phyloP scores from a whole-genome alignment of 2,113 vertebrate species.

The Oxyura jamaicensis region DNA sequence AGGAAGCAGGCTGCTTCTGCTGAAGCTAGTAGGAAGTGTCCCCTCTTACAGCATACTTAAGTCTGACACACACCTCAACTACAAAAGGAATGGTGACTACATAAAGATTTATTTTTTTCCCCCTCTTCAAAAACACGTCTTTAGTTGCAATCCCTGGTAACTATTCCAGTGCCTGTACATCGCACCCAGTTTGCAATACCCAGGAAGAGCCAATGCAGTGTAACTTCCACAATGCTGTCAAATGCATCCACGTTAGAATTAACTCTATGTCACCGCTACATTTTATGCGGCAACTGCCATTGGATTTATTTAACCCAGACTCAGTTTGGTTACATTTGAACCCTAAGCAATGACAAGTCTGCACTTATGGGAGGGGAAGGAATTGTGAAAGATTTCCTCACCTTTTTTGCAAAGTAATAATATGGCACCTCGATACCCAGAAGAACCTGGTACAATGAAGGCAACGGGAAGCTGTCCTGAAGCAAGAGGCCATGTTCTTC shows the following conservation, averaged over 20 bases:
- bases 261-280: neutral
- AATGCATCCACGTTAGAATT: neutral
- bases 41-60: accelerated
- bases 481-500: constrained; percentile 92
- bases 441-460: constrained; percentile 81
- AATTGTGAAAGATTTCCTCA: constrained; percentile 41
- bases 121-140: neutral
- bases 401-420: constrained; percentile 95
- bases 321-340: neutral
- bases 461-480: constrained; percentile 87
- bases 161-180: neutral
- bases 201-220: neutral
- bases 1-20: neutral
- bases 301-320: neutral
- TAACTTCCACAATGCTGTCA: neutral
- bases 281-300: neutral
- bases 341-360: neutral
- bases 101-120: neutral
- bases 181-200: neutral
- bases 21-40: neutral
- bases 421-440: constrained; percentile 91
- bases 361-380: neutral
- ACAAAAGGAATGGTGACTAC: neutral
- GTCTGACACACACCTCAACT: neutral
- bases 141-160: neutral